Conservation (phyloP, 2,888 invertebrate genomes). For the Thalpophila matura region DNA sequence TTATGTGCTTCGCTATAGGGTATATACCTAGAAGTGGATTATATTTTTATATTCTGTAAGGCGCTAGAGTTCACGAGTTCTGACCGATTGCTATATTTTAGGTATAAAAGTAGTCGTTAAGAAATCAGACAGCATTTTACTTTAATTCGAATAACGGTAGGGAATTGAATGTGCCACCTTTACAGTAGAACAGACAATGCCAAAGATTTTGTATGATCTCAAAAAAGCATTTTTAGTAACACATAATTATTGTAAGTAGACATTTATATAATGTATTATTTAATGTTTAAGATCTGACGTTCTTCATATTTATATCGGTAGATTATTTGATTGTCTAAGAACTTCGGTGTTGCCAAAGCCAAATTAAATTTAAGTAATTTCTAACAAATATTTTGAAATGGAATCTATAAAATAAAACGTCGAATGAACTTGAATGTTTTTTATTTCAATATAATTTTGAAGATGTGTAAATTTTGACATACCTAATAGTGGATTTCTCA, state of each 20-base stretch:
- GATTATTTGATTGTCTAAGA: slow-evolving; percentile 46
- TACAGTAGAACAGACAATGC: slow-evolving; percentile 57
- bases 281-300: slow-evolving; percentile 55
- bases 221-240: slow-evolving; percentile 59
- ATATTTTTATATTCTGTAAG: slow-evolving; percentile 29
- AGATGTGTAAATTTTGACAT: slow-evolving; percentile 22
- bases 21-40: too few species aligned
- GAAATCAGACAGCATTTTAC: slow-evolving; percentile 55
- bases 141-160: slow-evolving; percentile 39
- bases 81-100: slow-evolving; percentile 51
- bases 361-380: slow-evolving; percentile 66
- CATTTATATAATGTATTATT: slow-evolving; percentile 43
- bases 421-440: slow-evolving; percentile 53
- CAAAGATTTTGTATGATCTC: slow-evolving; percentile 65
- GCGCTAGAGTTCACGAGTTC: slow-evolving; percentile 44
- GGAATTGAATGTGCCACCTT: slow-evolving; percentile 63
- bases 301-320: slow-evolving; percentile 36
- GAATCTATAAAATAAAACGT: slow-evolving; percentile 58
- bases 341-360: slow-evolving; percentile 71
- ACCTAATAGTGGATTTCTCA: slow-evolving; percentile 38
- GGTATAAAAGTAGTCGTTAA: slow-evolving; percentile 28
- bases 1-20: too few species aligned
- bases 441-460: slow-evolving; percentile 46
- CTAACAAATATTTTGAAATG: slow-evolving; percentile 55
- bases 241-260: slow-evolving; percentile 42